Evolutionary conservation across 2,113 vertebrate species (phyloP), one percentile per base, ranked within the genome.

Genomic region (Casuarius casuarius): DNA sequence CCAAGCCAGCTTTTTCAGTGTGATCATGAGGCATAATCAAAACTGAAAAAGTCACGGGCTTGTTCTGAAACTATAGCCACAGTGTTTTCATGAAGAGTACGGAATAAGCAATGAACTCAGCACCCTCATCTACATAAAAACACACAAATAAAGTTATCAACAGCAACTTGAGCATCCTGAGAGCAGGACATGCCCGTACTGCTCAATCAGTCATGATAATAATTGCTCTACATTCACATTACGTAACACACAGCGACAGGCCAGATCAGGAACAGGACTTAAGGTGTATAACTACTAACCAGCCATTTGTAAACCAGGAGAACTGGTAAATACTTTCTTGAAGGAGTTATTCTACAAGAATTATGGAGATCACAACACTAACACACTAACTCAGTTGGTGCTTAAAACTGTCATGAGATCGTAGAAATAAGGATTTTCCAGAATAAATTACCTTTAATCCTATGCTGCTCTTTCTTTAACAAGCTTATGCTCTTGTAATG

Each of bases 201-300:
- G 29, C 51, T 33, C 71, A 58, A 61, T 6, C 28, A 9, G 0
- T 35, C 6, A 38, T 20, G 31, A 87, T 14, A 31, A 29, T 29
- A 73, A 89, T 52, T 31, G 28, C 52, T 62, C n/a, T 14, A 13
- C 14, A 11, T 25, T 40, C 67, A 22, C 2, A 0, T 21, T 22
- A 5, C 0, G 2, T 2, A 65, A 33, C 38, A 29, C 2, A 14
- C 5, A 56, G 29, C 0, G 0, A 74, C 14, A 59, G 16, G 7
- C 40, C 63, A 19, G 13, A 31, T 29, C 49, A 44, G 44, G 66
- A 81, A 35, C 1, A 2, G 15, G 28, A 44, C 17, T 91, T 15
- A n/a, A 42, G 0, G 0, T 5, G 4, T 16, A 4, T 28, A 35
- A 52, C 73, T 68, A 48, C 26, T 15, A 22, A 14, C 10, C n/a